Evolutionary conservation across 2,888 invertebrate species (phyloP).

Genomic region (Ichneumoninae sp.): DNA sequence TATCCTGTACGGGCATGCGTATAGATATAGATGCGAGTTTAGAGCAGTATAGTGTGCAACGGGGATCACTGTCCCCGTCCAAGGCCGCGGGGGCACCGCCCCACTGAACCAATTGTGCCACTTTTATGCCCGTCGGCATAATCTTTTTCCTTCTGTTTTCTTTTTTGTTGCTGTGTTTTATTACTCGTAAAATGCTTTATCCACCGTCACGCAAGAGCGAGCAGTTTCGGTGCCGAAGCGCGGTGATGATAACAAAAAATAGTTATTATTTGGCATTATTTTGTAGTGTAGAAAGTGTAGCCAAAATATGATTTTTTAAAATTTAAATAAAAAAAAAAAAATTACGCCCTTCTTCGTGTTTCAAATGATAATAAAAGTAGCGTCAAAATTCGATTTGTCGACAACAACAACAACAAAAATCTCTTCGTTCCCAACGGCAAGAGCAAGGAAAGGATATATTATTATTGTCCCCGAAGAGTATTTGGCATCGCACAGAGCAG

Average conservation of each 20-base stretch:
- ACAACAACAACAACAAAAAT: too few relatives aligned
- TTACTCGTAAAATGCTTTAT: conserved; percentile 71
- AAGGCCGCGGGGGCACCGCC: conserved; percentile 83
- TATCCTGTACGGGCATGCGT: conserved; percentile 28
- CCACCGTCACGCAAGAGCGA: conserved; percentile 44
- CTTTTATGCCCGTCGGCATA: conserved; percentile 69
- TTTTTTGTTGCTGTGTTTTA: conserved; percentile 71
- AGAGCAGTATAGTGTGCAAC: conserved; percentile 45
- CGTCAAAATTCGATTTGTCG: too few relatives aligned
- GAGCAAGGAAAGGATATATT: neutral
- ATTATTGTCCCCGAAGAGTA: conserved; percentile 8
- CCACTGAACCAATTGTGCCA: conserved; percentile 84
- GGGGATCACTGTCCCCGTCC: conserved; percentile 82
- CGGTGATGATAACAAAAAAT: conserved; percentile 18
- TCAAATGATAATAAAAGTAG: too few relatives aligned
- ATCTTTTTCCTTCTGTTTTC: conserved; percentile 73
- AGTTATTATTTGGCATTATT: neutral
- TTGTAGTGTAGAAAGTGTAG: neutral
- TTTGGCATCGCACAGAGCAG: neutral
- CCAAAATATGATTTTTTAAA: neutral
- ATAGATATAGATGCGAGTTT: conserved; percentile 44
- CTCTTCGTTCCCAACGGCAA: too few relatives aligned
- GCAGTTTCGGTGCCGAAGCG: conserved; percentile 30
- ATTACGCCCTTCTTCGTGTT: too few relatives aligned
- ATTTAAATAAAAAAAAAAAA: neutral